Evolutionary conservation across 2,888 invertebrate genomes (phyloP).

Genomic region (Drosophila hamatofila): DNA sequence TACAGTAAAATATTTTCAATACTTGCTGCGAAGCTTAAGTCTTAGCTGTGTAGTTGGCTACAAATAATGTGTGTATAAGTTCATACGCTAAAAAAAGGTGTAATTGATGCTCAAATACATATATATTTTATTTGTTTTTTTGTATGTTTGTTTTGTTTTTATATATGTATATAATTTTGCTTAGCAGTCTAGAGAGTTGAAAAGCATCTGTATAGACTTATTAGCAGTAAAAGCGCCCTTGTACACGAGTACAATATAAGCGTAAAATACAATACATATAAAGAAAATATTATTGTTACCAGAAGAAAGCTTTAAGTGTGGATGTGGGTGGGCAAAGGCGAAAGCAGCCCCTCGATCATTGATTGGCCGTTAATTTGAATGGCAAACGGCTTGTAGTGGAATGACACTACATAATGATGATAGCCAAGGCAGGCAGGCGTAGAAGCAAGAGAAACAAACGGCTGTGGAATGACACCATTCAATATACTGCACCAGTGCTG

Average conservation of each 20-base stretch:
- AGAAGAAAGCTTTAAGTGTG: slow-evolving; percentile 75
- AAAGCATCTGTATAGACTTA: slow-evolving; percentile 73
- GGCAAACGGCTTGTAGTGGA: slow-evolving; percentile 7
- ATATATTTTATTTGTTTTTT: not conserved
- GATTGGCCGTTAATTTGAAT: not conserved
- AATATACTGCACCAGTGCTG: not conserved
- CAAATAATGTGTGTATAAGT: slow-evolving; percentile 67
- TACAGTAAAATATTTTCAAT: slow-evolving; percentile 80
- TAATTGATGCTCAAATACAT: slow-evolving; percentile 23
- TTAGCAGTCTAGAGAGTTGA: slow-evolving; percentile 80
- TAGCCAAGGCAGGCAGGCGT: not conserved
- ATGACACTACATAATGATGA: not conserved
- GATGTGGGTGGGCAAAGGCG: slow-evolving; percentile 44
- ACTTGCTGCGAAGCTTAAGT: slow-evolving; percentile 73
- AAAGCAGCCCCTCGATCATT: slow-evolving; percentile 39
- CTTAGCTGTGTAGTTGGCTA: slow-evolving; percentile 70
- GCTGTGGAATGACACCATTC: not conserved
- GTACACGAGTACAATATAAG: slow-evolving; percentile 50
- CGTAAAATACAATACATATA: slow-evolving; percentile 67
- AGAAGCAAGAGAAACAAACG: not conserved
- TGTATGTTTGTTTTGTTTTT: not conserved
- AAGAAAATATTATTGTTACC: slow-evolving; percentile 82
- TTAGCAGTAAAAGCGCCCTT: slow-evolving; percentile 69
- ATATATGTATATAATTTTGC: slow-evolving; percentile 43
- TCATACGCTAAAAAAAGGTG: slow-evolving; percentile 71